phyloP scores from a whole-genome alignment of 2,113 vertebrate genomes.

The Vireo altiloquus region DNA sequence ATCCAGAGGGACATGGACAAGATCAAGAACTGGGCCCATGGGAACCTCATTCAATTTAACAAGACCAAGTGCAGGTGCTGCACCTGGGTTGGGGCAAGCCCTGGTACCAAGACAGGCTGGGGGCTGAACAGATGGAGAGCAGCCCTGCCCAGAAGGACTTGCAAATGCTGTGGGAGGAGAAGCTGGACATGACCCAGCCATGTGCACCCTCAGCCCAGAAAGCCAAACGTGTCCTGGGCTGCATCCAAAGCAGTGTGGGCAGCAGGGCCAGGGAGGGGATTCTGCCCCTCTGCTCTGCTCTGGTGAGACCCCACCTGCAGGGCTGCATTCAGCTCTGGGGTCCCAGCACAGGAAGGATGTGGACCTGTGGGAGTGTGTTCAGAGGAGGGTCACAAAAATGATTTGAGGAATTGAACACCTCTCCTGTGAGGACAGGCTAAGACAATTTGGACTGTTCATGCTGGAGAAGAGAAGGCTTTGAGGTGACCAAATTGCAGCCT shows the following conservation, averaged over 20 bases:
- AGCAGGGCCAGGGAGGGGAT: not conserved
- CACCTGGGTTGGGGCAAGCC: fast-evolving
- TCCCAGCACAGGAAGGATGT: not conserved
- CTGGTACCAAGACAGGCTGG: fast-evolving
- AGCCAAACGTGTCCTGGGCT: fast-evolving
- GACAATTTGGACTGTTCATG: not conserved
- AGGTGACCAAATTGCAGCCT: not conserved
- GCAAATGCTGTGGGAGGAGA: fast-evolving
- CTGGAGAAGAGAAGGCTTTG: not conserved
- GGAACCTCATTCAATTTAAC: not conserved
- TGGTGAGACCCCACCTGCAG: not conserved
- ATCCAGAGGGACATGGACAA: not conserved
- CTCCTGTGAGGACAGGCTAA: not conserved
- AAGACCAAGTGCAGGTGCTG: not conserved
- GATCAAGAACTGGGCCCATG: too few species aligned
- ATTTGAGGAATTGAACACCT: not conserved
- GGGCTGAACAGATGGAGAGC: not conserved
- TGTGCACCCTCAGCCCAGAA: fast-evolving
- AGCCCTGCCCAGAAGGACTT: not conserved
- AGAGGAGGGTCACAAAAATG: not conserved
- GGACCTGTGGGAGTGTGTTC: fast-evolving
- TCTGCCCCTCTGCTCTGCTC: not conserved
- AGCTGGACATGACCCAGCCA: not conserved
- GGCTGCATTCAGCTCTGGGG: not conserved
- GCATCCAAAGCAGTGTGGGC: not conserved